Conservation (phyloP, 2,113 vertebrate species). For the Oreochromis aureus region DNA sequence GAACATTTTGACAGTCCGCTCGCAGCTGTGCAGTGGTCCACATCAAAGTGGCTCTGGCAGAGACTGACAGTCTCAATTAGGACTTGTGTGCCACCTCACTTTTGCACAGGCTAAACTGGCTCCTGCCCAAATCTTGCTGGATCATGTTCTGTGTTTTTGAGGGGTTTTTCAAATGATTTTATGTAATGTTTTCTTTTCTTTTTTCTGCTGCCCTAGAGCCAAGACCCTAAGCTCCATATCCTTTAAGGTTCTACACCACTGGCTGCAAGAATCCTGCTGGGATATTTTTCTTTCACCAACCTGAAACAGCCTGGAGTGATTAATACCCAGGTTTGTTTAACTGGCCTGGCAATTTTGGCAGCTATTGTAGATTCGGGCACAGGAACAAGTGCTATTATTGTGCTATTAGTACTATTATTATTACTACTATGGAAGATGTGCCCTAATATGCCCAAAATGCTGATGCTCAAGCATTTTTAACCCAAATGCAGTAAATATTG, state of each 20-base stretch:
- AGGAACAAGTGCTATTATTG: neutral
- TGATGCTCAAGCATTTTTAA: neutral
- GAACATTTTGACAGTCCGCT: conserved; percentile 10
- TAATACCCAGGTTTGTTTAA: conserved; percentile 10
- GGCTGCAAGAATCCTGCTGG: neutral
- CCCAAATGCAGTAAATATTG: neutral
- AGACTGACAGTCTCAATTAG: conserved; percentile 45
- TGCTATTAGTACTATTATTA: neutral
- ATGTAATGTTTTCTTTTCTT: neutral
- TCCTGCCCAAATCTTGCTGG: conserved; percentile 6
- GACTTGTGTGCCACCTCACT: conserved; percentile 28
- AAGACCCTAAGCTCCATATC: conserved; percentile 7
- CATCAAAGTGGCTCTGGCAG: conserved; percentile 32
- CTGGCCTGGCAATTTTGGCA: conserved; percentile 29
- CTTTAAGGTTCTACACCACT: conserved; percentile 10
- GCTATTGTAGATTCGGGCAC: neutral
- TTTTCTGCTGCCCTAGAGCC: neutral
- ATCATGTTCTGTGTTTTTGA: conserved; percentile 27
- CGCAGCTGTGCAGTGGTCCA: conserved; percentile 31
- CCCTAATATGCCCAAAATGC: neutral
- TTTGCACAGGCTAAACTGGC: conserved; percentile 6
- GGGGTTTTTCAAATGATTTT: conserved; percentile 43
- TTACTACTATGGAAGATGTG: neutral
- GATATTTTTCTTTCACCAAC: conserved; percentile 40
- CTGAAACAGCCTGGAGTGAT: conserved; percentile 3